These are phyloP conservation scores for Cryptus viduatorius DNA, from an alignment of 2,888 invertebrate genomes.

Conservation along the genomic window DNA sequence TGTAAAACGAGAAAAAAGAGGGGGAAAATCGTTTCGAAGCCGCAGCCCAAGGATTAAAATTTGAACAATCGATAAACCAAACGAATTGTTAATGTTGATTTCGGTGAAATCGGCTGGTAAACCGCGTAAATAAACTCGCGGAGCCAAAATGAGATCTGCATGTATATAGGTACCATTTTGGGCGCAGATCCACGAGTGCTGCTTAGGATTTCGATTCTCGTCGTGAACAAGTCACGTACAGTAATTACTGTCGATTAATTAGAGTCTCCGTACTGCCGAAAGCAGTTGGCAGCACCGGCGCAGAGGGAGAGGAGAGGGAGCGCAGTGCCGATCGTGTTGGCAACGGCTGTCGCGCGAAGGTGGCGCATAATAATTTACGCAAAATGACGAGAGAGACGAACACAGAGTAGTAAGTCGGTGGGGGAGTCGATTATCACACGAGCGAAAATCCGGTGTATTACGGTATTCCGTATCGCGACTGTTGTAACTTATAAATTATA, in stretches of 20 bases:
- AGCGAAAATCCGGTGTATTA: neutral
- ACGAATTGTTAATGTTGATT: no score
- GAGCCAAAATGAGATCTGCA: neutral
- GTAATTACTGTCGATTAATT: slow-evolving; percentile 58
- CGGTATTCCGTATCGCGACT: neutral
- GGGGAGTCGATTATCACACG: slow-evolving; percentile 15
- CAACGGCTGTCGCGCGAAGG: slow-evolving; percentile 50
- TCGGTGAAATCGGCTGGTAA: no score
- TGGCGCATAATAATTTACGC: slow-evolving; percentile 66
- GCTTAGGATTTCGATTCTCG: slow-evolving; percentile 44
- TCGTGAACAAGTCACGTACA: slow-evolving; percentile 39
- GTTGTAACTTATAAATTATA: slow-evolving; percentile 12
- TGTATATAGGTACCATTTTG: slow-evolving; percentile 7
- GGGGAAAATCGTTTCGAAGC: no score
- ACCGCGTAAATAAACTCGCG: neutral
- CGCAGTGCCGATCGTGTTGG: slow-evolving; percentile 15
- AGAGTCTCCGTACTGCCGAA: slow-evolving; percentile 19
- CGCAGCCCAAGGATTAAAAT: no score
- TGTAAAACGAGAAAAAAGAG: no score
- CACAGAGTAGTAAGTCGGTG: neutral
- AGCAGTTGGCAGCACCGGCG: neutral
- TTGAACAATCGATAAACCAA: no score
- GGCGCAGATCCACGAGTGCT: slow-evolving; percentile 20
- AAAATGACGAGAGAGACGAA: slow-evolving; percentile 60
- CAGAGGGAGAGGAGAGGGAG: neutral